Conservation (phyloP, 2,888 invertebrate genomes). For the Sesamia inferens region DNA sequence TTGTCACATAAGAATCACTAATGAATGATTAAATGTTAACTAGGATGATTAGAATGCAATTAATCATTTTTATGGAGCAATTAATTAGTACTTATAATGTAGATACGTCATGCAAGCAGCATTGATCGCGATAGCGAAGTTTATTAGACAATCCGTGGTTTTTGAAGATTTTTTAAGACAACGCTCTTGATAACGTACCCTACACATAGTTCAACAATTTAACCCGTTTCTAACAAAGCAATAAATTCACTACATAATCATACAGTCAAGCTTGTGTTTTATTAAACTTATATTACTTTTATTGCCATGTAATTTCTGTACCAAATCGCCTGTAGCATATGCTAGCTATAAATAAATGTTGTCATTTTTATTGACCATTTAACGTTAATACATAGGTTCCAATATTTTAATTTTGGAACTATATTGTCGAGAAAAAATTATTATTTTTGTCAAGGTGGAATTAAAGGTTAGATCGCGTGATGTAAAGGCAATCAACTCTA, state of each 20-base stretch:
- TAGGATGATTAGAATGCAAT: constrained; percentile 36
- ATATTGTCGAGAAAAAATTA: constrained; percentile 4
- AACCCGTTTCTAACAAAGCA: constrained; percentile 16
- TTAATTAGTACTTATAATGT: constrained; percentile 12
- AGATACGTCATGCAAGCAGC: not conserved
- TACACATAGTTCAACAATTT: constrained; percentile 5
- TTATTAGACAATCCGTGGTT: not conserved
- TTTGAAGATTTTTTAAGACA: constrained; percentile 1
- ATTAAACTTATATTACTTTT: constrained; percentile 44
- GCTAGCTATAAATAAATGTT: constrained; percentile 47
- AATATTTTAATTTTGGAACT: constrained; percentile 39
- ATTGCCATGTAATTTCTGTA: constrained; percentile 51
- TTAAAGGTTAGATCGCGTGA: constrained; percentile 52
- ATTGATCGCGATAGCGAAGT: not conserved
- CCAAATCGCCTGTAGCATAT: constrained; percentile 40
- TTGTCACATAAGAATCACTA: constrained; percentile 37
- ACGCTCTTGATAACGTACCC: not conserved
- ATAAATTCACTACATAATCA: constrained; percentile 56
- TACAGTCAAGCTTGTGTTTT: constrained; percentile 29
- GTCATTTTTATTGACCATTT: constrained; percentile 57
- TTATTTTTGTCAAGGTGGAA: constrained; percentile 21
- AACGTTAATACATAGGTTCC: constrained; percentile 39
- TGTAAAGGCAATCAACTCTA: constrained; percentile 52
- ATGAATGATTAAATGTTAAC: constrained; percentile 44
- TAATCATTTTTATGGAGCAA: constrained; percentile 30